These are phyloP conservation scores for Macrobrachium rosenbergii DNA, from an alignment of 1,140 invertebrate genomes.

Conservation along the genomic window DNA sequence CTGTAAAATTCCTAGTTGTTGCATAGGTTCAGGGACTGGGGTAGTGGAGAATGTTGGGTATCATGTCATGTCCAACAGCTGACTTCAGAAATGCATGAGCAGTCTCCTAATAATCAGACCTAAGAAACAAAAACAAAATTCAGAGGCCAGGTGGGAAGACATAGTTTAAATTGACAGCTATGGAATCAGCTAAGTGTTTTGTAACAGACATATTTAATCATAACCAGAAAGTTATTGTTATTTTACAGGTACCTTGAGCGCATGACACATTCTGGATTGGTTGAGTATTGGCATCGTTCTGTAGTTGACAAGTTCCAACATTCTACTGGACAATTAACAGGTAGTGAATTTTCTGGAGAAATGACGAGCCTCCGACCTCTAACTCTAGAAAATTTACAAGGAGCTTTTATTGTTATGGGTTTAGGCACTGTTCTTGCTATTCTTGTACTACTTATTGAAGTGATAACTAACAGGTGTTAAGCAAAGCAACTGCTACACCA, in stretches of 20 bases:
- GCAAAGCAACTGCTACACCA: neutral
- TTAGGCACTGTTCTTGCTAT: conserved; percentile 12
- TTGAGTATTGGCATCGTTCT: conserved; percentile 7
- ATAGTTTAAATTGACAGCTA: too few species aligned
- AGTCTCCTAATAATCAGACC: too few species aligned
- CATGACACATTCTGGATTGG: conserved; percentile 39
- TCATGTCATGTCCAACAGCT: too few species aligned
- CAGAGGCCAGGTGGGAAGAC: too few species aligned
- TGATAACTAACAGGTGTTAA: neutral
- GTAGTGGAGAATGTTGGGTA: too few species aligned
- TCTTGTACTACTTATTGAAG: neutral
- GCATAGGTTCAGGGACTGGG: too few species aligned
- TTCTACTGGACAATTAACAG: neutral
- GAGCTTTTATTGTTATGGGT: conserved; percentile 30
- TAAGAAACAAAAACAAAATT: too few species aligned
- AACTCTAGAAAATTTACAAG: conserved; percentile 31
- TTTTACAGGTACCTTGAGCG: conserved; percentile 31
- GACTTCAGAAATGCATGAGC: too few species aligned
- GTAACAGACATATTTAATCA: too few species aligned
- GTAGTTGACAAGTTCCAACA: conserved; percentile 25
- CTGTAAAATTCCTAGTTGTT: too few species aligned
- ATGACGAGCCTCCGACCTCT: neutral
- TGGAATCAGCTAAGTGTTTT: too few species aligned
- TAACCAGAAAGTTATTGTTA: too few species aligned
- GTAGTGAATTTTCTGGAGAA: neutral